Evolutionary conservation across 2,113 vertebrate species (phyloP).

Genomic region (Proteles cristata): DNA sequence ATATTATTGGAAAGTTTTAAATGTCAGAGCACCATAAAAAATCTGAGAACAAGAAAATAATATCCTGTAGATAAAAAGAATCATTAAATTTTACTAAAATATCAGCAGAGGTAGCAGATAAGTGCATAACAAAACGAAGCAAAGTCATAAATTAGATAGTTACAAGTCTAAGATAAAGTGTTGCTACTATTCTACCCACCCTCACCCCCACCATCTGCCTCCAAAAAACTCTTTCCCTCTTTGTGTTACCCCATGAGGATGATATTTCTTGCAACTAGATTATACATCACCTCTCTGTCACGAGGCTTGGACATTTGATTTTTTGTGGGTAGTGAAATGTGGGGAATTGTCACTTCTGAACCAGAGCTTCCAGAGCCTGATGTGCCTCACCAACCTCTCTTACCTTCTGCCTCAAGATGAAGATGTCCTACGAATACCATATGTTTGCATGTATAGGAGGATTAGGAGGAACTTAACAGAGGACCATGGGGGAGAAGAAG

Average conservation of each 20-base stretch:
- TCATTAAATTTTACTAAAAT: background rate
- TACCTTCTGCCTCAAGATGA: background rate
- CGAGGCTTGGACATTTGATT: background rate
- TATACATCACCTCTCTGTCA: background rate
- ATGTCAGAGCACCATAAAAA: background rate
- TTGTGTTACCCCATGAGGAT: accelerated
- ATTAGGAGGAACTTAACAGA: too few relatives aligned
- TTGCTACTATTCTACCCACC: background rate
- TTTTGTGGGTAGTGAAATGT: background rate
- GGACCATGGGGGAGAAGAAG: too few relatives aligned
- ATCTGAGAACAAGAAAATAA: background rate
- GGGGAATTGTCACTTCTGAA: background rate
- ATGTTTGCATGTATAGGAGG: too few relatives aligned
- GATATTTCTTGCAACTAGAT: background rate
- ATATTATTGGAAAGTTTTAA: background rate
- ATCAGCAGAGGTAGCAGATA: background rate
- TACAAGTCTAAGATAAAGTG: background rate
- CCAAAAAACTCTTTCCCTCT: background rate
- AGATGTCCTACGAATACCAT: too few relatives aligned
- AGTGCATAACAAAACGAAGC: background rate
- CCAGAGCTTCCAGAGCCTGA: background rate
- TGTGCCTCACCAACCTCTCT: background rate
- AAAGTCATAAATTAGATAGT: background rate
- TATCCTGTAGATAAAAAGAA: background rate
- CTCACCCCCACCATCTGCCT: background rate